These are phyloP conservation scores for Melikaiella ostensackeni DNA, from an alignment of 2,888 invertebrate genomes.

Conservation along the genomic window DNA sequence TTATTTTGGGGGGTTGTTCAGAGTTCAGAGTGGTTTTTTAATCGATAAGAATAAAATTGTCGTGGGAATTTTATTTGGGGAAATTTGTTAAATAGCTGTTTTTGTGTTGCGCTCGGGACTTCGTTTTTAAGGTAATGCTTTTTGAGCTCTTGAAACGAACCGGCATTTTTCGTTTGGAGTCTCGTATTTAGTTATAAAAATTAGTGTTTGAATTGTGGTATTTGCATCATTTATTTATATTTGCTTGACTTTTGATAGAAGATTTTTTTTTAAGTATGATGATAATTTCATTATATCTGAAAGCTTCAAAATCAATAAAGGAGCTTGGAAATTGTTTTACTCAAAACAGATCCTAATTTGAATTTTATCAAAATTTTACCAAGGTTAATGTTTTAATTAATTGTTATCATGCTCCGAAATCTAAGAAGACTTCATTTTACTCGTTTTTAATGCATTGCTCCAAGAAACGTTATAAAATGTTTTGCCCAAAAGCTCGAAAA, in stretches of 20 bases:
- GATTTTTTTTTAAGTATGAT: background rate
- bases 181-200: background rate
- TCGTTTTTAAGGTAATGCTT: background rate
- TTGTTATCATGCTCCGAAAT: too few species aligned
- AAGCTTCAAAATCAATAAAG: too few species aligned
- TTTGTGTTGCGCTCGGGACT: background rate
- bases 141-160: background rate
- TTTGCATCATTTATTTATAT: background rate
- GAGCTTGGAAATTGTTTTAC: too few species aligned
- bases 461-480: background rate
- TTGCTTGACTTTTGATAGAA: background rate
- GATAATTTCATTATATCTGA: too few species aligned
- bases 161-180: background rate
- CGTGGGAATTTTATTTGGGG: background rate
- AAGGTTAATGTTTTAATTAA: too few species aligned
- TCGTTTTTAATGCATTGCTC: background rate
- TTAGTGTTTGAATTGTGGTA: background rate
- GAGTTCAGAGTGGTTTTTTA: background rate
- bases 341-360: too few species aligned
- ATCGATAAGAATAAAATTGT: conserved; percentile 1
- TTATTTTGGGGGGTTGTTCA: background rate
- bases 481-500: background rate
- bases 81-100: background rate
- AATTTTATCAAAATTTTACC: too few species aligned
- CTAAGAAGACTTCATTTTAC: too few species aligned